Evolutionary conservation across 2,888 invertebrate genomes (phyloP).

Genomic region (Cyclophora albipunctata): DNA sequence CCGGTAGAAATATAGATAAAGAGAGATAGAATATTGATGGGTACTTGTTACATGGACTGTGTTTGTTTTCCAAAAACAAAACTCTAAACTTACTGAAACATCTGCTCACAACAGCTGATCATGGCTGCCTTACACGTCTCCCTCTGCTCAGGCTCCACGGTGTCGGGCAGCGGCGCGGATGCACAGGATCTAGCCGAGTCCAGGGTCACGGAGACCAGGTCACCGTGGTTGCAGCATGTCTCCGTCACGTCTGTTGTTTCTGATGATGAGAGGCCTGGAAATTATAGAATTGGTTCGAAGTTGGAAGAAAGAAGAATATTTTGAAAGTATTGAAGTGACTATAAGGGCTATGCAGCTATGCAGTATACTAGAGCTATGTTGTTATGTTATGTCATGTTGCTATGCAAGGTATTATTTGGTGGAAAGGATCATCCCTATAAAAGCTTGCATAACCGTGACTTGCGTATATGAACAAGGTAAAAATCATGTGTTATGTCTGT

Average conservation of each 20-base stretch:
- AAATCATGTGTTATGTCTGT: too few species aligned
- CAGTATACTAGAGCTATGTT: background rate
- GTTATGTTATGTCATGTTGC: background rate
- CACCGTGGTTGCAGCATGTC: conserved; percentile 44
- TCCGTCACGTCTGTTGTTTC: conserved; percentile 41
- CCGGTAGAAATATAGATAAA: background rate
- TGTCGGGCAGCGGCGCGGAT: conserved; percentile 31
- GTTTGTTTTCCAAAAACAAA: background rate
- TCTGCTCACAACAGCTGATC: conserved; percentile 39
- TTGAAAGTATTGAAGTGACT: background rate
- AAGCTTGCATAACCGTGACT: too few species aligned
- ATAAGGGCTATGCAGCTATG: background rate
- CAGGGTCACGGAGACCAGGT: conserved; percentile 26
- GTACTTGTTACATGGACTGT: background rate
- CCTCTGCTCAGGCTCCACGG: conserved; percentile 34
- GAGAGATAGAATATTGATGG: background rate
- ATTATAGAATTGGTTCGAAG: background rate
- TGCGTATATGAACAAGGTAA: too few species aligned
- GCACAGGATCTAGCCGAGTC: conserved; percentile 30
- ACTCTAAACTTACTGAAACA: conserved; percentile 38
- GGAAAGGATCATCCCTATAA: too few species aligned
- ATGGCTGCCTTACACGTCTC: conserved; percentile 32
- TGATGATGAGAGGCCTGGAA: conserved; percentile 38
- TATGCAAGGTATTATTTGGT: too few species aligned
- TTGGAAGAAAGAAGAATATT: background rate